These are phyloP conservation scores for Pelobates cultripes DNA, from an alignment of 2,797 vertebrate genomes.

Conservation along the genomic window DNA sequence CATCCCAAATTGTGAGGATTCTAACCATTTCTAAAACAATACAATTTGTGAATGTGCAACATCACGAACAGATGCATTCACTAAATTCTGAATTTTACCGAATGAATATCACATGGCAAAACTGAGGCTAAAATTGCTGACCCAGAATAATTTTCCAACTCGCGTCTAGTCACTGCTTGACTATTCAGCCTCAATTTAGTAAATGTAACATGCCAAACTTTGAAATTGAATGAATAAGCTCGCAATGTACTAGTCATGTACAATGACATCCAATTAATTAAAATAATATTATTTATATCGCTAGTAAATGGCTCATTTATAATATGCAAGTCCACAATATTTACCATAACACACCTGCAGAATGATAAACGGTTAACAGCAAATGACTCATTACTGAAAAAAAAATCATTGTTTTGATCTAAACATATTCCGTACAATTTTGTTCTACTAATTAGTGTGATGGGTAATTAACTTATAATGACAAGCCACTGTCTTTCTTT, in stretches of 20 bases:
- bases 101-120: too few species aligned
- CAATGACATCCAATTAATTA: slow-evolving; percentile 16
- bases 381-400: slow-evolving; percentile 2
- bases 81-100: too few species aligned
- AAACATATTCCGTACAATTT: slow-evolving; percentile 2
- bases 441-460: slow-evolving; percentile 16
- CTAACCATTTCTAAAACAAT: too few species aligned
- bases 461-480: slow-evolving; percentile 44
- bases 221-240: too few species aligned
- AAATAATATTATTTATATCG: slow-evolving; percentile 10
- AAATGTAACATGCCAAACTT: too few species aligned
- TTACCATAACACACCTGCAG: not conserved
- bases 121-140: too few species aligned
- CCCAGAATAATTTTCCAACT: too few species aligned
- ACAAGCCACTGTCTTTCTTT: slow-evolving; percentile 33
- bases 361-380: slow-evolving; percentile 8
- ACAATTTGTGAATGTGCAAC: too few species aligned
- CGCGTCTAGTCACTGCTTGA: too few species aligned
- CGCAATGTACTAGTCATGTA: not conserved
- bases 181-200: too few species aligned
- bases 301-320: not conserved
- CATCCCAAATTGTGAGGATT: too few species aligned
- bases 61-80: too few species aligned
- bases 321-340: not conserved
- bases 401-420: slow-evolving; percentile 21